Evolutionary conservation across 2,797 vertebrate genomes (phyloP).

Genomic region (Lepilemur ruficaudatus): DNA sequence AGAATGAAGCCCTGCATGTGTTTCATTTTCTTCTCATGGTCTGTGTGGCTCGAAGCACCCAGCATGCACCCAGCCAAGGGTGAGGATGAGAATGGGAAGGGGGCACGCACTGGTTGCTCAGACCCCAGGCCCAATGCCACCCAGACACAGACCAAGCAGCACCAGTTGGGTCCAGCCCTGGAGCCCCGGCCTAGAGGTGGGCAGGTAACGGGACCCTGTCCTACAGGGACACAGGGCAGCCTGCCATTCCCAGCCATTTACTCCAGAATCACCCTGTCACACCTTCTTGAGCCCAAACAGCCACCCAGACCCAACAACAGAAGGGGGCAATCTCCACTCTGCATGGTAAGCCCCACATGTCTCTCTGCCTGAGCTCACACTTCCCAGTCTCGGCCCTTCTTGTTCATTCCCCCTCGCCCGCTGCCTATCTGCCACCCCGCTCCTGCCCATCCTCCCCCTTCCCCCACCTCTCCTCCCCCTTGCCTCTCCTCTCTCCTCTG

Average conservation of each 20-base stretch:
- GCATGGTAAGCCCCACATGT: rapidly evolving
- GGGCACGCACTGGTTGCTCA: background rate
- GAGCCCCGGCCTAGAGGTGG: background rate
- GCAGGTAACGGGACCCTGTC: background rate
- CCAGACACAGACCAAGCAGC: background rate
- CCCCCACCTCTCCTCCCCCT: background rate
- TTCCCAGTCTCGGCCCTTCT: background rate
- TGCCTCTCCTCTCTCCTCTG: background rate
- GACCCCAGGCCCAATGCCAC: background rate
- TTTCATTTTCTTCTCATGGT: constrained; percentile 71
- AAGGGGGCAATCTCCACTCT: background rate
- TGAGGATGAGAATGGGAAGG: background rate
- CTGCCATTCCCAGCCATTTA: background rate
- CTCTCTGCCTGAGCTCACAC: rapidly evolving
- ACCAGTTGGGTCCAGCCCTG: background rate
- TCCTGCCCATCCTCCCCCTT: no score
- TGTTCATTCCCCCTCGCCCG: background rate
- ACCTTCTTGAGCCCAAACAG: background rate
- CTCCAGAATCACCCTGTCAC: background rate
- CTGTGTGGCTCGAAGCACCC: background rate
- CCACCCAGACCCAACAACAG: background rate
- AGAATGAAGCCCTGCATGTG: background rate
- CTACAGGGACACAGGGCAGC: background rate
- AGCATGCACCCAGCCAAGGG: constrained; percentile 31
- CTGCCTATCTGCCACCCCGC: no score